Base-by-base conservation (phyloP, 1,140 invertebrate genomes). In the Reticulitermes speratus region DNA sequence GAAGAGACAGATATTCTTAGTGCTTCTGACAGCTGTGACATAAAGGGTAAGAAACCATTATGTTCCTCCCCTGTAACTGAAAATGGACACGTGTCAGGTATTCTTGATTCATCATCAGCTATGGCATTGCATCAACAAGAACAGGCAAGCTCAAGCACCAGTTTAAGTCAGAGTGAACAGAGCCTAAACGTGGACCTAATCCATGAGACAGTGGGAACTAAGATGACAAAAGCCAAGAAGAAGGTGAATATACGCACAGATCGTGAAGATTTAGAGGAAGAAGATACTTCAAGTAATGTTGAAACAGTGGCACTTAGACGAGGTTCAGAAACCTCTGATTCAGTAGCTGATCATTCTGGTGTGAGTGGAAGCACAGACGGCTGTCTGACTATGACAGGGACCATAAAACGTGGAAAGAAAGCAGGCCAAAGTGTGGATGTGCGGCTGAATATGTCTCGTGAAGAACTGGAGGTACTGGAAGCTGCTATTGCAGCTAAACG, bases 371-470 rank as follows among this genome's bases (percentile, higher is more conserved):
- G 88, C 44, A 88, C 86, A 59, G 89, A 90, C 16, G 89, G 88
- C 82, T 89, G 87, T 84, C 87, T 94, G 45, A 94, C 94, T 19
- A 94, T 94, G 93, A 95, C 95, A 14, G 95, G 95, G 30, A 96
- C 95, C 25, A 95, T 96, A 11, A 95, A 95, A 88, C 91, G 94
- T 82, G 95, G 95, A 0, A 94, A 94, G 88, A 95, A 95, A 88
- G 94, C 94, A 88, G 95, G 95, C 0, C 95, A 95, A 88, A 94
- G 93, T 89, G 93, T 95, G 81, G 95, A 96, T 91, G 93, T 96
- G 0, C 94, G 94, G 90, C 91, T 96, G 3, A 94, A 95, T 88
- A 94, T 95, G 86, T 95, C 95, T 84, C 88, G 92, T 25, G 94
- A 95, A 89, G 94, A 95, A 88, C 90, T 96, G 85, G 95, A 95